Evolutionary conservation across 2,888 invertebrate genomes (phyloP).

Genomic region (Eueremaeus valkanovi): DNA sequence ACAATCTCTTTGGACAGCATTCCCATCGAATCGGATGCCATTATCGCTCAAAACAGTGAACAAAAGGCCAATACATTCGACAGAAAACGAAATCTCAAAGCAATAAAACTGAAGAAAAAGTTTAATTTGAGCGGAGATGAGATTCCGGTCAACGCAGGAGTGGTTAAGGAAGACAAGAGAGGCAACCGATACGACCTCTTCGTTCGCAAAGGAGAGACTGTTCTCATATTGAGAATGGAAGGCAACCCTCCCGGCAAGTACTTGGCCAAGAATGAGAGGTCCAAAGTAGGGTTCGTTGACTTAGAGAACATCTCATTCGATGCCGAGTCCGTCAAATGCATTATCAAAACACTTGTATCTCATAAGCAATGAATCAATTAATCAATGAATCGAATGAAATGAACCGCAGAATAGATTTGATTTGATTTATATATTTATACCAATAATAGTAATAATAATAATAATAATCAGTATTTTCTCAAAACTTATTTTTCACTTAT

Average conservation of each 20-base stretch:
- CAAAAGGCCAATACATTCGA: constrained; percentile 7
- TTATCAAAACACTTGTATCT: constrained; percentile 27
- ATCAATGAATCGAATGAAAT: too few species aligned
- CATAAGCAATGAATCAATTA: background rate
- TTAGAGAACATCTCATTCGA: constrained; percentile 47
- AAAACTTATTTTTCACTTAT: too few species aligned
- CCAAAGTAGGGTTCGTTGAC: constrained; percentile 48
- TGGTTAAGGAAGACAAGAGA: constrained; percentile 44
- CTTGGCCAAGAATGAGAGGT: constrained; percentile 47
- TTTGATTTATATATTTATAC: too few species aligned
- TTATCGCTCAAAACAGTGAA: background rate
- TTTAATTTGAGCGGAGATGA: constrained; percentile 45
- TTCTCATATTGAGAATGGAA: constrained; percentile 46
- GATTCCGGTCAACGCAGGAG: constrained; percentile 45
- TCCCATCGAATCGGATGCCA: background rate
- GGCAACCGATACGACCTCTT: constrained; percentile 42
- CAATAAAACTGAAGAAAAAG: constrained; percentile 39
- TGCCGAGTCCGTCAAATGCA: constrained; percentile 46
- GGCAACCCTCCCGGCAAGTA: constrained; percentile 46
- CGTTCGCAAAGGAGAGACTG: constrained; percentile 45
- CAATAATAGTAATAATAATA: too few species aligned
- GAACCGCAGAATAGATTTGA: too few species aligned
- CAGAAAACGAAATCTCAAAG: constrained; percentile 34
- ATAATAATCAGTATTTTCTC: too few species aligned
- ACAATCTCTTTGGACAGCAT: background rate